Evolutionary conservation across 2,113 vertebrate species (phyloP).

Genomic region (Gymnocephalus cernua): DNA sequence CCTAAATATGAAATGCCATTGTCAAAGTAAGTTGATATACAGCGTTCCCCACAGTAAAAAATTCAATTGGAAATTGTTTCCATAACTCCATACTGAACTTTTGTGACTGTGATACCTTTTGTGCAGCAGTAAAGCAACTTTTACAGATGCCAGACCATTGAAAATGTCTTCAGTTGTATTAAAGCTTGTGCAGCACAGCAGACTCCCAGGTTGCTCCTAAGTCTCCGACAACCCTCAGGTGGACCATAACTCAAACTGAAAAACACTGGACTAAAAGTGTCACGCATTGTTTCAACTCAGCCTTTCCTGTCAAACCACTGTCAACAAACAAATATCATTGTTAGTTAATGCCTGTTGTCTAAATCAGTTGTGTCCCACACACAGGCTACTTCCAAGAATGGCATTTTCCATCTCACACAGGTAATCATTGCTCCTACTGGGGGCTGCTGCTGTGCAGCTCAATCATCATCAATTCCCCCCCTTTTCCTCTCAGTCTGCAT

Average conservation of each 20-base stretch:
- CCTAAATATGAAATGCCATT: slow-evolving; percentile 1
- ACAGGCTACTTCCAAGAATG: slow-evolving; percentile 86
- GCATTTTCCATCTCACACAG: slow-evolving; percentile 85
- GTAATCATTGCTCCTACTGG: slow-evolving; percentile 73
- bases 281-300: neutral
- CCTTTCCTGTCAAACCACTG: slow-evolving; percentile 28
- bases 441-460: slow-evolving; percentile 46
- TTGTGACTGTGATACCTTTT: neutral
- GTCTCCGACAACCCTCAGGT: neutral
- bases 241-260: neutral
- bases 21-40: slow-evolving; percentile 8
- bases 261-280: neutral
- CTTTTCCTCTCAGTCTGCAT: slow-evolving; percentile 55
- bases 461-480: slow-evolving; percentile 45
- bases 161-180: neutral
- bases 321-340: slow-evolving; percentile 28
- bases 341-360: slow-evolving; percentile 67
- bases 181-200: neutral
- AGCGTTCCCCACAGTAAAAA: neutral
- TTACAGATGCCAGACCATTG: neutral
- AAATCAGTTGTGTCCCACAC: slow-evolving; percentile 84
- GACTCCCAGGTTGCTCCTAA: neutral
- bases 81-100: neutral
- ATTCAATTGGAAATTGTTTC: slow-evolving; percentile 16
- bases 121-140: neutral